Conservation (phyloP, 2,888 invertebrate genomes). For the Invenusta paracnida region DNA sequence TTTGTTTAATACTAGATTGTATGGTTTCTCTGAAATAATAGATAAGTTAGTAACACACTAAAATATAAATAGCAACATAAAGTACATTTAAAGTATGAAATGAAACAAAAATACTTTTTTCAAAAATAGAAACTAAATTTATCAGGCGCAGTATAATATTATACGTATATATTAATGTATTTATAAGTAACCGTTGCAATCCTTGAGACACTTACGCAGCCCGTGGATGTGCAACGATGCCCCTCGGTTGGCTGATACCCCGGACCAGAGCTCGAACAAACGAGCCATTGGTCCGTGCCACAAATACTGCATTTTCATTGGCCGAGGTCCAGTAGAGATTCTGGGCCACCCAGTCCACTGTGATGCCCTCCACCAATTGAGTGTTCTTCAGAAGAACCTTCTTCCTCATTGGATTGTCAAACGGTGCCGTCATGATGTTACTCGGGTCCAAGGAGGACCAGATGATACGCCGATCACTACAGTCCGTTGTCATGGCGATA, state of each 20-base stretch:
- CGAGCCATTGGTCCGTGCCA: neutral
- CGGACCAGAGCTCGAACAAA: neutral
- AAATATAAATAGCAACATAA: too few species aligned
- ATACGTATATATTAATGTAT: too few species aligned
- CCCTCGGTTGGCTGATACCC: neutral
- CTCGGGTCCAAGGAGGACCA: neutral
- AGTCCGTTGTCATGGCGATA: slow-evolving; percentile 1
- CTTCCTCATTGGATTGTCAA: neutral
- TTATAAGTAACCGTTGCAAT: too few species aligned
- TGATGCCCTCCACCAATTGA: slow-evolving; percentile 73
- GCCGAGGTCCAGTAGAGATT: slow-evolving; percentile 82
- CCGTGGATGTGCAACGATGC: neutral
- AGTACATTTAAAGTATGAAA: too few species aligned
- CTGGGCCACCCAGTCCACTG: slow-evolving; percentile 84
- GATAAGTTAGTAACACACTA: too few species aligned
- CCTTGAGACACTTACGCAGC: neutral
- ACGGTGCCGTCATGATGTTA: neutral
- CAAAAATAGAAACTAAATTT: too few species aligned
- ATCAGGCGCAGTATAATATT: too few species aligned
- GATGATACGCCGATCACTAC: neutral
- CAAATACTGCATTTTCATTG: neutral
- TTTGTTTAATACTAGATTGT: too few species aligned
- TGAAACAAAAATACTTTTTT: too few species aligned
- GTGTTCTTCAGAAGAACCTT: neutral
- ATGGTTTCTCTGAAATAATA: too few species aligned